phyloP scores from a whole-genome alignment of 2,113 vertebrate species.

The Elephantulus edwardii region DNA sequence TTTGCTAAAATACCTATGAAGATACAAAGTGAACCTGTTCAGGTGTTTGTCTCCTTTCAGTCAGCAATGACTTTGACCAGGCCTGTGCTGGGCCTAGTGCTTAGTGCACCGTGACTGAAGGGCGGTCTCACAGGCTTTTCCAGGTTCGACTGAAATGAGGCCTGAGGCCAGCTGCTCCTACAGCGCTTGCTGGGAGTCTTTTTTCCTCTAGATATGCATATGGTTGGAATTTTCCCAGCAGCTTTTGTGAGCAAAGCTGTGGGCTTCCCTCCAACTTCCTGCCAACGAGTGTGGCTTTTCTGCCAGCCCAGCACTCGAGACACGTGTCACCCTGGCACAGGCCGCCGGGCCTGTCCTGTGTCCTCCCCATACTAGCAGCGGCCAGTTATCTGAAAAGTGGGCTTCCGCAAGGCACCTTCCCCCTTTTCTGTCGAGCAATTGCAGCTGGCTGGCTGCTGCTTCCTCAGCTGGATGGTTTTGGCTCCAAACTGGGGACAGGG shows the following conservation, averaged over 20 bases:
- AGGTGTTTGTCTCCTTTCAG: neutral
- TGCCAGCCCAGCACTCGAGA: neutral
- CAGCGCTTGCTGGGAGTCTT: neutral
- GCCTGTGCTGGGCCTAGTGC: neutral
- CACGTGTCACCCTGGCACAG: neutral
- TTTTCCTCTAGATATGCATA: neutral
- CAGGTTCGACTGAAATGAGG: neutral
- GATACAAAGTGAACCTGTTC: neutral
- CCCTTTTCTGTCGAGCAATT: neutral
- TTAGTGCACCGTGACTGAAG: no score
- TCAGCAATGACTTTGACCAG: neutral
- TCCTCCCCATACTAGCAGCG: neutral
- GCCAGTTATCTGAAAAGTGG: neutral
- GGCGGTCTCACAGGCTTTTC: neutral
- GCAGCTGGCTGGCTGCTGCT: neutral
- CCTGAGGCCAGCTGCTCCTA: neutral
- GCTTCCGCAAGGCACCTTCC: neutral
- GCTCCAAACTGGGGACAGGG: neutral
- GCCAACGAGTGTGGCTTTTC: neutral
- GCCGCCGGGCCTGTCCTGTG: neutral
- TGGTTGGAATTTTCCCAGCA: neutral
- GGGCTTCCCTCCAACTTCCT: conserved; percentile 14
- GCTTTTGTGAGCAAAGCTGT: neutral
- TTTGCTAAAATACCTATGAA: neutral
- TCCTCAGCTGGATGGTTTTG: neutral